Percentiles rank a stretch among this genome's conserved stretches.
These are phyloP conservation scores for Clusia tigrina DNA, from an alignment of 2,888 invertebrate genomes.

Conservation along the genomic window DNA sequence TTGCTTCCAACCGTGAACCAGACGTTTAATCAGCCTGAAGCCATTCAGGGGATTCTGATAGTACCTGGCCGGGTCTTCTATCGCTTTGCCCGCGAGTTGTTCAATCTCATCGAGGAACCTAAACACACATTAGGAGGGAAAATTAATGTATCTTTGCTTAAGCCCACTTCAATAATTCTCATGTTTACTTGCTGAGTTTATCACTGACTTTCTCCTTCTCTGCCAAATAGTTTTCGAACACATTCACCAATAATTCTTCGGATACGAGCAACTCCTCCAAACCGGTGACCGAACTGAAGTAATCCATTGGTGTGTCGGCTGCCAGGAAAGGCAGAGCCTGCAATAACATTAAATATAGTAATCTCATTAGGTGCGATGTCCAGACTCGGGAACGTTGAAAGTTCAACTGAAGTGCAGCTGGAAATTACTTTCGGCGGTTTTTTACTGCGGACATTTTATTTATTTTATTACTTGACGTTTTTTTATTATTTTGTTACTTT, in stretches of 20 bases:
- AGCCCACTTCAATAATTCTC: neutral
- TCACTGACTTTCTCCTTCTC: constrained; percentile 19
- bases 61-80: constrained; percentile 22
- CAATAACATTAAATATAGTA: too few relatives aligned
- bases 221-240: constrained; percentile 30
- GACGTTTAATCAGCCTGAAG: constrained; percentile 40
- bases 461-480: too few relatives aligned
- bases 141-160: neutral
- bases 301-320: too few relatives aligned
- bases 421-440: neutral
- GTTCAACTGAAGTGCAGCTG: neutral
- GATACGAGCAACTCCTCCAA: constrained; percentile 30
- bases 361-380: neutral
- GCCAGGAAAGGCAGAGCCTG: too few relatives aligned
- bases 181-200: constrained; percentile 27
- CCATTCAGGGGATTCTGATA: constrained; percentile 46
- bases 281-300: constrained; percentile 34
- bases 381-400: neutral
- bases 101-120: constrained; percentile 30
- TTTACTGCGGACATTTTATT: too few relatives aligned
- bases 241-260: constrained; percentile 28
- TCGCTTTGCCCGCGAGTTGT: constrained; percentile 18
- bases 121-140: neutral
- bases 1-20: constrained; percentile 45
- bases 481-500: too few relatives aligned